These are phyloP conservation scores for Tanypteryx hageni DNA, from an alignment of 2,888 invertebrate species.

Conservation along the genomic window DNA sequence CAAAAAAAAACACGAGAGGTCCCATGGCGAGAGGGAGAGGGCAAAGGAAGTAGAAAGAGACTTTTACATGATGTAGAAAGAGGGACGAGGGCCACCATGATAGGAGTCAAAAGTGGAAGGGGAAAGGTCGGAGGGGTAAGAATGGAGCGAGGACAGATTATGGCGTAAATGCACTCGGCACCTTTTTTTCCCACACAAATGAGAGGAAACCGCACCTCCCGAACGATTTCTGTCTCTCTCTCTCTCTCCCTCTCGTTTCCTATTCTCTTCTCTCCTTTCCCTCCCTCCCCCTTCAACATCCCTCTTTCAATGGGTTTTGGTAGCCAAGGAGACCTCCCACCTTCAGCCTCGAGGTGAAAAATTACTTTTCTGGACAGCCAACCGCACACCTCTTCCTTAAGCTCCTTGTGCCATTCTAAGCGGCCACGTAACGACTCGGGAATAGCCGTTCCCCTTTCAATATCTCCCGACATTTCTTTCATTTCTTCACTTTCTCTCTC, in stretches of 20 bases:
- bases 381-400: constrained; percentile 25
- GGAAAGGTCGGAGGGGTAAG: neutral
- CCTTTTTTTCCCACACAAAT: constrained; percentile 4
- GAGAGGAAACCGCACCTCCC: constrained; percentile 19
- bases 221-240: neutral
- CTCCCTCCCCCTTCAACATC: neutral
- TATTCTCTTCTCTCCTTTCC: constrained; percentile 6
- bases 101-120: neutral
- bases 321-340: constrained; percentile 27
- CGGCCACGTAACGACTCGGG: neutral
- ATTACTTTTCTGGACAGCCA: neutral
- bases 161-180: constrained; percentile 28
- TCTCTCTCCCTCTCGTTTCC: neutral
- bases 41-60: constrained; percentile 54
- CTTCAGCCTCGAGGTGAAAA: constrained; percentile 18
- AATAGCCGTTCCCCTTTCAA: neutral
- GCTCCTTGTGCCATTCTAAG: constrained; percentile 12
- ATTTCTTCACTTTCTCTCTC: no score
- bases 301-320: constrained; percentile 10
- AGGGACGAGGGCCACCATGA: neutral
- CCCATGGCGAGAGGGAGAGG: neutral
- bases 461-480: neutral
- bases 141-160: neutral
- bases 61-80: constrained; percentile 49
- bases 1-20: neutral